A percentile compares a stretch with the other conserved stretches of the same genome.
Evolutionary conservation across 2,797 vertebrate genomes (phyloP).

Genomic region (Coluber constrictor): DNA sequence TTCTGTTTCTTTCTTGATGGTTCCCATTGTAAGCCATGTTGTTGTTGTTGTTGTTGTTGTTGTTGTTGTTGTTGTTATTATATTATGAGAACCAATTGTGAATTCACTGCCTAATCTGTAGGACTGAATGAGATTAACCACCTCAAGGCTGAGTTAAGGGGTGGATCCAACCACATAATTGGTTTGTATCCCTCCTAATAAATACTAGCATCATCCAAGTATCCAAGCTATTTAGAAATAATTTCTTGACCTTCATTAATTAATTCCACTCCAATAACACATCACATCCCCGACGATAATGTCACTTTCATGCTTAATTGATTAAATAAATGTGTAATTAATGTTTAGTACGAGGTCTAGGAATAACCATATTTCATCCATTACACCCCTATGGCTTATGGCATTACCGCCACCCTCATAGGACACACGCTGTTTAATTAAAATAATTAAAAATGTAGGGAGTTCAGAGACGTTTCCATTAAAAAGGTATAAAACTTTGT

Average conservation of each 20-base stretch:
- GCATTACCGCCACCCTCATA: neutral
- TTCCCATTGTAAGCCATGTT: too few relatives aligned
- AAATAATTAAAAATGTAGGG: slow-evolving; percentile 1
- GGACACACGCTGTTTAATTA: neutral
- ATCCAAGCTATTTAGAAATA: slow-evolving; percentile 52
- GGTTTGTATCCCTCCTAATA: slow-evolving; percentile 35
- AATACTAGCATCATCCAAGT: slow-evolving; percentile 49
- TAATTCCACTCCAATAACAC: slow-evolving; percentile 60
- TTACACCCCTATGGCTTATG: slow-evolving; percentile 25
- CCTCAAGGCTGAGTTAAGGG: neutral
- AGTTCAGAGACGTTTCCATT: neutral
- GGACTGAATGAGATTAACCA: neutral
- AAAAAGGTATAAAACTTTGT: neutral
- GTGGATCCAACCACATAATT: neutral
- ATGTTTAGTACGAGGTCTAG: slow-evolving; percentile 23
- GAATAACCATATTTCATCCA: slow-evolving; percentile 44
- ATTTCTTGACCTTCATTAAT: slow-evolving; percentile 65
- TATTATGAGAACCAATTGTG: neutral
- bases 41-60: too few relatives aligned
- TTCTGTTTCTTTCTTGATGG: too few relatives aligned
- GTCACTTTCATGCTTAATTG: slow-evolving; percentile 65
- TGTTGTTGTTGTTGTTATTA: too few relatives aligned
- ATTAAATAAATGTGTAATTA: slow-evolving; percentile 67
- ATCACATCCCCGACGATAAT: slow-evolving; percentile 59
- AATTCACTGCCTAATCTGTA: neutral